These are phyloP conservation scores for Crepidodera aurea DNA, from an alignment of 2,888 invertebrate species.

Conservation along the genomic window DNA sequence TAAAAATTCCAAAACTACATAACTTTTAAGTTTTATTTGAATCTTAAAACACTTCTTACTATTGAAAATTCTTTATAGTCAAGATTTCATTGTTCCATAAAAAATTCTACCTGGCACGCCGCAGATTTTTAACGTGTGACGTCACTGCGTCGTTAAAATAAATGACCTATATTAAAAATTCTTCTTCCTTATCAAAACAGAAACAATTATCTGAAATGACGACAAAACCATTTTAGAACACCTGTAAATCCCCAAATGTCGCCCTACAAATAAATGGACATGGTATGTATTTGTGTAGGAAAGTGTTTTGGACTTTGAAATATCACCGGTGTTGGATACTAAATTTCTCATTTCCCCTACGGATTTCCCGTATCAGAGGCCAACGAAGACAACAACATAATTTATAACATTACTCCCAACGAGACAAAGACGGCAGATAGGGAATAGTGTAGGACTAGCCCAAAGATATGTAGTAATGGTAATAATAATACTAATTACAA, in stretches of 20 bases:
- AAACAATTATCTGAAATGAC: background rate
- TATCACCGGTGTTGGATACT: conserved; percentile 56
- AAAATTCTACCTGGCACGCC: no score
- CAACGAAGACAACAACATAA: conserved; percentile 55
- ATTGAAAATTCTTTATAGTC: no score
- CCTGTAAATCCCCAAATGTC: conserved; percentile 11
- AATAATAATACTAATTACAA: no score
- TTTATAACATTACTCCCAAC: conserved; percentile 51
- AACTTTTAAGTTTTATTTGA: no score
- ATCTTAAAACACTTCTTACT: no score
- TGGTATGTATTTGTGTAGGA: conserved; percentile 37
- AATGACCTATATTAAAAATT: no score
- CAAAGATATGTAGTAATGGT: no score
- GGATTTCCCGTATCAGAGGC: conserved; percentile 49
- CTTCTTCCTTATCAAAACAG: no score
- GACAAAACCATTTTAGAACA: background rate
- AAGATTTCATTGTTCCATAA: no score
- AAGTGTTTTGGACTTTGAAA: conserved; percentile 59
- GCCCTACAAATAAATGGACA: conserved; percentile 1
- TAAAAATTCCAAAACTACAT: no score
- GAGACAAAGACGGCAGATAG: conserved; percentile 45
- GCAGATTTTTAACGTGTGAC: no score
- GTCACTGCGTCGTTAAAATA: no score
- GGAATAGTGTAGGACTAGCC: background rate
- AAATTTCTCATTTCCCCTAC: conserved; percentile 57